Evolutionary conservation across 2,888 invertebrate genomes (phyloP), one percentile per base, ranked within the genome.

Genomic region (Entomobrya multifasciata): DNA sequence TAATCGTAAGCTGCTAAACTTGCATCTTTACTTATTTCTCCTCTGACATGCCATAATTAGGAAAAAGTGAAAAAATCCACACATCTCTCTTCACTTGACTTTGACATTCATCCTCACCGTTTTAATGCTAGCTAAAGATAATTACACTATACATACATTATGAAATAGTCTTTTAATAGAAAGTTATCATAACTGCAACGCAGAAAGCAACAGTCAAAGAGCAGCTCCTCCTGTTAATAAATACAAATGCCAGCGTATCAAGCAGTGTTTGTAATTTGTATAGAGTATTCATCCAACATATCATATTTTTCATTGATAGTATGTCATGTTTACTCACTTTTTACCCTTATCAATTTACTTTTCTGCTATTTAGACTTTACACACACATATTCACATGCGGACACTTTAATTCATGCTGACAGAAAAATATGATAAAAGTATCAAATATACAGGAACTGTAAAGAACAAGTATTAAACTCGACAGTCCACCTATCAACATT

Each of bases 41-140:
- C 27, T 60, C 47, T 74, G 74, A 30, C 30, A n/a, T 55, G 36
- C 41, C 55, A 57, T 57, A 76, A 76, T 76, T 55, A 67, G 57
- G 77, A 47, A 57, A 60, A 47, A 27, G 47, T n/a, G 22, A 41
- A 49, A 60, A 60, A 22, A 55, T 57, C 27, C n/a, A n/a, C n/a
- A n/a, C n/a, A 55, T 30, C 72, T 49, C 60, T 36, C 74, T 52
- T 57, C 62, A 78, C 67, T 52, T 80, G 70, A 80, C 80, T 80
- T 80, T 80, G 80, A 80, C 80, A 80, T 80, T 80, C 70, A 70
- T 80, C n/a, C n/a, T n/a, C 55, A 80, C 41, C 80, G 57, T 70
- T 80, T 67, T 67, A 67, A 36, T 67, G 41, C 67, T 41, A 67
- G 67, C 10, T n/a, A n/a, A 11, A 67, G 67, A 67, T 67, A 67